Evolutionary conservation across 2,113 vertebrate genomes (phyloP).

Genomic region (Bos javanicus): DNA sequence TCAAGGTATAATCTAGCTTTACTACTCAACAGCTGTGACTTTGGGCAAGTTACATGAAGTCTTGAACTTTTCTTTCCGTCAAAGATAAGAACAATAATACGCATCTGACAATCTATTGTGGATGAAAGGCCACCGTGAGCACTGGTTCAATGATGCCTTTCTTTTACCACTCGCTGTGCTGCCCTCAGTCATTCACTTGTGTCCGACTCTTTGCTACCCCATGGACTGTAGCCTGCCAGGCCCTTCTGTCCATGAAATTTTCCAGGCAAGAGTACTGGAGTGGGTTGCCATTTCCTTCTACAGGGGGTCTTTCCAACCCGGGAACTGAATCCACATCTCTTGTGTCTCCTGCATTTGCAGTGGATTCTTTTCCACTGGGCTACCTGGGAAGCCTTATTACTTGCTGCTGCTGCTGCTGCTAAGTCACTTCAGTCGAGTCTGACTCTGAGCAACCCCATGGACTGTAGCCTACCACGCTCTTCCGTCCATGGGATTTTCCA

Average conservation of each 20-base stretch:
- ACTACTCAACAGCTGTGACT: background rate
- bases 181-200: background rate
- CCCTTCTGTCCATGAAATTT: background rate
- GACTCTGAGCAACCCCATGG: too few species aligned
- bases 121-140: background rate
- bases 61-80: background rate
- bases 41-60: background rate
- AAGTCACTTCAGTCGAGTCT: fast-evolving
- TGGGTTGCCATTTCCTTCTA: background rate
- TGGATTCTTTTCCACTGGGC: background rate
- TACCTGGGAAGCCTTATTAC: background rate
- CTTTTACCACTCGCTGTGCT: background rate
- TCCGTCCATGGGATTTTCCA: too few species aligned
- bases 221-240: background rate
- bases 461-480: too few species aligned
- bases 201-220: background rate
- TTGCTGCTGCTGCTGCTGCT: background rate
- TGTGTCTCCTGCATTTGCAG: background rate
- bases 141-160: background rate
- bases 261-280: background rate
- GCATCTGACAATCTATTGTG: fast-evolving
- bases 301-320: background rate
- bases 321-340: background rate
- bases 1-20: background rate
- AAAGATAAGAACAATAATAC: background rate